Conservation (phyloP, 2,888 invertebrate genomes). For the Chloromyia formosa region DNA sequence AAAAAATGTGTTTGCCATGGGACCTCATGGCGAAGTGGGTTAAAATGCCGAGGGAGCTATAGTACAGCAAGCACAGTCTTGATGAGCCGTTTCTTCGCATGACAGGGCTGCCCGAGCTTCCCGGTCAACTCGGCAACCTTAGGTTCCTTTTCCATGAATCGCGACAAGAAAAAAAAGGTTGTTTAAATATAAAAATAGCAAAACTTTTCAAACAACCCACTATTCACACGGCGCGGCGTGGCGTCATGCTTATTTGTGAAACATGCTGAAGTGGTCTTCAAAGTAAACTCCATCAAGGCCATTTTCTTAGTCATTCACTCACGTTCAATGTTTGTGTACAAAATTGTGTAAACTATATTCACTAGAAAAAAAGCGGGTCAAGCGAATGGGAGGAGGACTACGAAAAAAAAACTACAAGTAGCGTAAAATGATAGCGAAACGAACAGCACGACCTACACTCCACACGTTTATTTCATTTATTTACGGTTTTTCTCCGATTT, state of each 20-base stretch:
- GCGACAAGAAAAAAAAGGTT: too few species aligned
- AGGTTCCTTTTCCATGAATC: too few species aligned
- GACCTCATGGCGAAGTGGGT: too few species aligned
- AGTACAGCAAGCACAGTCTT: too few species aligned
- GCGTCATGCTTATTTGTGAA: slow-evolving; percentile 14
- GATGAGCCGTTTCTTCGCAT: too few species aligned
- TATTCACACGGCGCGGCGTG: too few species aligned
- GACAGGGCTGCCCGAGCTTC: too few species aligned
- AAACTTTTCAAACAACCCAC: too few species aligned
- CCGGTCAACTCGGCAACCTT: too few species aligned
- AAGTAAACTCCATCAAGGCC: neutral
- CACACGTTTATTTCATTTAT: neutral
- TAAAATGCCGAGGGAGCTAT: too few species aligned
- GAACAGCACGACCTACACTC: neutral
- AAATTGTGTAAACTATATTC: slow-evolving; percentile 1
- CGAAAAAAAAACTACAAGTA: neutral
- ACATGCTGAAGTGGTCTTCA: slow-evolving; percentile 16
- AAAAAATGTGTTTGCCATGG: too few species aligned
- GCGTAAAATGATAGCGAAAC: slow-evolving; percentile 9
- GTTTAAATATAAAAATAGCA: too few species aligned
- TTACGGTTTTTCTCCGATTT: slow-evolving; percentile 9
- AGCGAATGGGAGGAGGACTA: slow-evolving; percentile 5
- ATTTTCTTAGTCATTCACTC: neutral
- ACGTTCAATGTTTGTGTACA: neutral
- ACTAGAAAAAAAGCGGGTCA: neutral